Evolutionary conservation across 2,113 vertebrate species (phyloP), one percentile per base, ranked within the genome.

Genomic region (Eptatretus burgeri): DNA sequence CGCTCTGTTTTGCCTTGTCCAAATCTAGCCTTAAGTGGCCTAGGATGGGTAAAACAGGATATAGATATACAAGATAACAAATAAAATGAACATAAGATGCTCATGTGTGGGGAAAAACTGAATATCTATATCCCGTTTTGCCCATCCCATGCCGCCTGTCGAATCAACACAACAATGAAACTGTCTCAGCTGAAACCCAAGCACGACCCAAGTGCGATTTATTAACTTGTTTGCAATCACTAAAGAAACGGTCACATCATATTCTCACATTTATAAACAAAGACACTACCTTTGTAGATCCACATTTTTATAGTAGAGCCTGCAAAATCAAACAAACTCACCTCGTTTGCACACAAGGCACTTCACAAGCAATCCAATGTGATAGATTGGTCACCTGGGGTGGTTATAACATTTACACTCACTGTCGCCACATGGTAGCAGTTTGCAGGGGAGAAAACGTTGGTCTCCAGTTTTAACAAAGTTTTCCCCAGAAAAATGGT

Each of bases 281-380:
- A 11, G 53, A 60, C 53, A 60, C 53, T 11, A 60, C 53, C 16
- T 60, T 60, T 60, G 53, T 11, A 60, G 53, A 60, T 19, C 8
- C 53, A 60, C 19, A 9, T 60, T n/a, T 16, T 19, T n/a, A 60
- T n/a, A n/a, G 19, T 60, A 19, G 19, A 60, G 19, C 27, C 27
- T 7, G 27, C 27, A 41, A 41, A 41, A 7, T 41, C 27, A 5
- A n/a, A 19, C 16, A 60, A 60, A n/a, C 11, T 60, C 53, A 9
- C 53, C 53, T 60, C 53, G 53, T 60, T 60, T 60, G 53, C 19
- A 60, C 53, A 60, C 53, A 60, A 60, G 10, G 53, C 19, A 19
- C 19, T 60, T 60, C 53, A 11, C 53, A 19, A 60, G 53, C 53
- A 60, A 16, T 16, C 53, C 53, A 11, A 16, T 11, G 11, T 60